Evolutionary conservation across 2,797 vertebrate genomes (phyloP), one percentile per base, ranked within the genome.

Genomic region (Sparus aurata): DNA sequence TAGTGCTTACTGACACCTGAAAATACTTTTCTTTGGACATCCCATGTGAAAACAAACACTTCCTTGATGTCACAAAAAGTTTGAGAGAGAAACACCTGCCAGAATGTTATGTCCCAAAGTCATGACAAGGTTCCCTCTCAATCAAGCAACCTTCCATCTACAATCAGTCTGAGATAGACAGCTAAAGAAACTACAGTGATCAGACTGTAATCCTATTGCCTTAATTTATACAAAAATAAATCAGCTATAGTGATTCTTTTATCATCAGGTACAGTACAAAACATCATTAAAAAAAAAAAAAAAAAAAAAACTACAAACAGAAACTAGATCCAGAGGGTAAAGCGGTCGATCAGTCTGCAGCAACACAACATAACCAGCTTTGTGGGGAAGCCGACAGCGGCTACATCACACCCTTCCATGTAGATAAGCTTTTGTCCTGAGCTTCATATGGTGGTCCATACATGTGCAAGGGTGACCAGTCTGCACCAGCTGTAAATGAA

Each of bases 181-280:
- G 75, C 81, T 76, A 67, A 71, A 89, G 77, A 89, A 88, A 87
- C 83, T 89, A 91, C 91, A 94, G 93, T 91, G 90, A 92, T 93
- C 79, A 85, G 90, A 93, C 92, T 88, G 85, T 91, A 87, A 89
- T 89, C 80, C 84, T 90, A 87, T 90, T 89, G 83, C 85, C 82
- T 90, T 80, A 81, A 88, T 91, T 88, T 73, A 88, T 94, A 94
- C 75, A 92, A 95, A 94, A 95, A 95, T 93, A 94, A 94, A 92
- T 92, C 90, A 84, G 84, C 85, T 91, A 91, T 92, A 90, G 91
- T 89, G 87, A 92, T 87, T 75, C 27, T 84, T 91, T 77, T 70
- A 77, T 80, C 84, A 77, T 80, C 84, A 85, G 79, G 76, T 91
- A 89, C 77, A 91, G 86, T 93, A 93, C 78, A 93, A 93, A 93